Evolutionary conservation across 2,888 invertebrate species (phyloP), one percentile per base, ranked within the genome.

Genomic region (Microplitis deprimator): DNA sequence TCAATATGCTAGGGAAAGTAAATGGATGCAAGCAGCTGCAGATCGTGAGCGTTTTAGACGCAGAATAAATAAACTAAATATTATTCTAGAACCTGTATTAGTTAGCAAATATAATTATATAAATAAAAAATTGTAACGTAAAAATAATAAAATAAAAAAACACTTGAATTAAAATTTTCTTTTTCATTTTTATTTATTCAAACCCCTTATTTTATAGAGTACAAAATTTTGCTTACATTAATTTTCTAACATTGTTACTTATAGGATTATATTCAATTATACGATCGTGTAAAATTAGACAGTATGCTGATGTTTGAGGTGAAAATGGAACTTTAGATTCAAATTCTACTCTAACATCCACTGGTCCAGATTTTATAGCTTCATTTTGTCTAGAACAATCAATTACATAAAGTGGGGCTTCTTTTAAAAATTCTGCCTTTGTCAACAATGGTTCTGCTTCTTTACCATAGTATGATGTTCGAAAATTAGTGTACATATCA

Each of bases 351-450:
- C 69, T 5, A 8, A 69, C 59, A 38, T 69, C 69, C 4, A 69
- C 69, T 10, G 69, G 69, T 20, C 29, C 69, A 20, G 69, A 69
- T 29, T 69, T 59, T 7, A 69, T 59, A 1, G 17, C 17, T 59
- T 69, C 60, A 69, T 59, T 69, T 29, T 69, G 69, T 20, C 20
- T 69, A 17, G 69, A 69, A 8, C 59, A 69, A 16, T 69, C 59
- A 20, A 69, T 69, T 17, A 69, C 20, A 13, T 17, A 16, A 17
- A 68, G 40, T 17, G 68, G 68, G 10, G 68, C 68, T 0, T 68
- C 4, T 6, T n/a, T n/a, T 50, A 40, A 5, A 17, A 41, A 68
- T 68, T 8, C 8, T 3, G 40, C 8, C 16, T 41, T 41, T 7
- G 68, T 41, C 8, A 68, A 16, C 16, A 41, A n/a, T 6, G 68